These are phyloP conservation scores for Cerceris ruficornis DNA, from an alignment of 2,888 invertebrate species.

Conservation along the genomic window DNA sequence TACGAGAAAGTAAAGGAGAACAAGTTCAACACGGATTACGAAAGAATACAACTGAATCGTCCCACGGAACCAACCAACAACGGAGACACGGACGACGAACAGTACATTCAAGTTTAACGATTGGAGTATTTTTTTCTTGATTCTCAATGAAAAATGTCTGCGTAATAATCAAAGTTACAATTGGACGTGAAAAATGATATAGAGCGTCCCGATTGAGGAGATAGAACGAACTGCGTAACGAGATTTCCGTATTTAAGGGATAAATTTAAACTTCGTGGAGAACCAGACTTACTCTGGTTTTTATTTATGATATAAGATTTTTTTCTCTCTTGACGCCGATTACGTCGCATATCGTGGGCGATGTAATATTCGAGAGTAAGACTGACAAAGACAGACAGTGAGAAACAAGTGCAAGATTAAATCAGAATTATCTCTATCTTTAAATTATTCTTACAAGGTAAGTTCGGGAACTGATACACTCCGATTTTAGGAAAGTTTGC, in stretches of 20 bases:
- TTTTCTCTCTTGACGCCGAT: slow-evolving; percentile 1
- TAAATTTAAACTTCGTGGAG: not conserved
- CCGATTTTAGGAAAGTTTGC: too few species aligned
- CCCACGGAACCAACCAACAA: slow-evolving; percentile 58
- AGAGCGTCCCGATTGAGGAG: not conserved
- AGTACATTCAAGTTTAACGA: slow-evolving; percentile 77
- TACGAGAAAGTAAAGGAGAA: slow-evolving; percentile 72
- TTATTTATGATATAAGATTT: slow-evolving; percentile 12
- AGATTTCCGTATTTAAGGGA: not conserved
- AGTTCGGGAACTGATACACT: too few species aligned
- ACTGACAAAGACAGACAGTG: slow-evolving; percentile 65
- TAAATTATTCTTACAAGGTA: slow-evolving; percentile 20
- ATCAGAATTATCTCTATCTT: slow-evolving; percentile 20
- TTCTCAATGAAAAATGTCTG: not conserved
- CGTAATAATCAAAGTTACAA: slow-evolving; percentile 18
- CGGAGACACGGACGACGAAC: slow-evolving; percentile 77
- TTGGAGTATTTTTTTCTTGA: not conserved
- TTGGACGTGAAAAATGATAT: not conserved
- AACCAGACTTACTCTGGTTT: slow-evolving; percentile 12
- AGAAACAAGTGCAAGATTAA: slow-evolving; percentile 39
- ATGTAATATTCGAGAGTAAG: slow-evolving; percentile 58
- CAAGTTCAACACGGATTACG: slow-evolving; percentile 64
- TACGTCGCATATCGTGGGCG: not conserved
- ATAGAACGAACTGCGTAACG: not conserved
- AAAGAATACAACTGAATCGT: slow-evolving; percentile 60